phyloP scores from a whole-genome alignment of 2,797 vertebrate species.

The Nasua narica region DNA sequence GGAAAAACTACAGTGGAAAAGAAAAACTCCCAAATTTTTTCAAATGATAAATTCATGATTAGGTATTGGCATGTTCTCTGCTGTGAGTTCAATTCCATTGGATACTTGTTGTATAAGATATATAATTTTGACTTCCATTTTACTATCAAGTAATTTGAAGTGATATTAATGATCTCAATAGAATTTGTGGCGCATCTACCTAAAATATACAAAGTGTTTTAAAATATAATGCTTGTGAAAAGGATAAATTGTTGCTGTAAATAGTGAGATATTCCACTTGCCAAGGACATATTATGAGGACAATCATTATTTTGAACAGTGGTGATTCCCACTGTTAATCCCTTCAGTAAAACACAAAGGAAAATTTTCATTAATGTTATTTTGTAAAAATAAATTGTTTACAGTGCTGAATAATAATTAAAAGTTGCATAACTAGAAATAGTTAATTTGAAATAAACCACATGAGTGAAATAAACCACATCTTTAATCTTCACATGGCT shows the following conservation, averaged over 20 bases:
- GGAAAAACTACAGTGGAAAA: neutral
- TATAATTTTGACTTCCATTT: conserved; percentile 29
- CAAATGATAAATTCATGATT: neutral
- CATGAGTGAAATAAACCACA: neutral
- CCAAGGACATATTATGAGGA: neutral
- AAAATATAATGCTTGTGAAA: neutral
- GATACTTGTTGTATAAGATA: neutral
- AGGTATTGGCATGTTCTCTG: neutral
- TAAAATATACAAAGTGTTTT: neutral
- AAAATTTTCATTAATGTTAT: neutral
- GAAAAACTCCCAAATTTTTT: neutral
- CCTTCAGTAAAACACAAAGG: conserved; percentile 1
- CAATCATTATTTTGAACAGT: conserved; percentile 3
- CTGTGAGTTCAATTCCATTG: neutral
- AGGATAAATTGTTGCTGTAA: neutral
- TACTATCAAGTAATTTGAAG: neutral
- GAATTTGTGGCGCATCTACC: neutral
- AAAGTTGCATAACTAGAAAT: neutral
- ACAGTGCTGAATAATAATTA: neutral
- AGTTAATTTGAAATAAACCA: conserved; percentile 23
- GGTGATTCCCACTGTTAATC: neutral
- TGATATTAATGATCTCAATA: neutral
- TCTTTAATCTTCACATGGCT: neutral
- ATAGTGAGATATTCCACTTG: neutral
- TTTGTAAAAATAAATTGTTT: conserved; percentile 18